A percentile compares a stretch with the other conserved stretches of the same genome.
Evolutionary conservation across 2,113 vertebrate species (phyloP).

Genomic region (Dipodomys merriami): DNA sequence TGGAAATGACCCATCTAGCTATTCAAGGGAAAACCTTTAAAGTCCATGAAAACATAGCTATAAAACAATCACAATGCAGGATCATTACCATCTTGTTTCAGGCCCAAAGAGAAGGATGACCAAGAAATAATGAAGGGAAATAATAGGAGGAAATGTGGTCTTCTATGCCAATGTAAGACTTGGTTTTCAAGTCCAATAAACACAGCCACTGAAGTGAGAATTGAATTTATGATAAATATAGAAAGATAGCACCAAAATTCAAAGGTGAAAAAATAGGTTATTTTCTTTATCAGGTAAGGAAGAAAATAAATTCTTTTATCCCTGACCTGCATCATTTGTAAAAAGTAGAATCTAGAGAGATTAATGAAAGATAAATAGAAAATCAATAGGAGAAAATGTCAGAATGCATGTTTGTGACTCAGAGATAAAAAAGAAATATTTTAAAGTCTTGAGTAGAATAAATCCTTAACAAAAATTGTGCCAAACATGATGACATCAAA

Average conservation of each 20-base stretch:
- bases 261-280: background rate
- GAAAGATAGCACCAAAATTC: background rate
- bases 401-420: conserved; percentile 18
- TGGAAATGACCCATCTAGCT: background rate
- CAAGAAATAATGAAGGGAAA: background rate
- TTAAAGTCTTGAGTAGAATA: conserved; percentile 39
- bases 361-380: conserved; percentile 37
- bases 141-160: background rate
- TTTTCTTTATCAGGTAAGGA: background rate
- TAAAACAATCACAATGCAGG: background rate
- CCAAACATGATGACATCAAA: conserved; percentile 45
- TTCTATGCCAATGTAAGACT: background rate
- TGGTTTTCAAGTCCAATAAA: background rate
- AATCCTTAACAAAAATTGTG: conserved; percentile 29
- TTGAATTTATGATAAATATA: background rate
- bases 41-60: background rate
- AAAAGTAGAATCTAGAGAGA: background rate
- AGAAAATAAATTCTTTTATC: background rate
- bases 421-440: background rate
- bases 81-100: background rate
- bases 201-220: background rate
- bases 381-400: conserved; percentile 20
- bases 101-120: background rate
- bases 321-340: background rate
- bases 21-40: background rate